Conservation (phyloP, 2,797 vertebrate species). For the Pipistrellus kuhlii region DNA sequence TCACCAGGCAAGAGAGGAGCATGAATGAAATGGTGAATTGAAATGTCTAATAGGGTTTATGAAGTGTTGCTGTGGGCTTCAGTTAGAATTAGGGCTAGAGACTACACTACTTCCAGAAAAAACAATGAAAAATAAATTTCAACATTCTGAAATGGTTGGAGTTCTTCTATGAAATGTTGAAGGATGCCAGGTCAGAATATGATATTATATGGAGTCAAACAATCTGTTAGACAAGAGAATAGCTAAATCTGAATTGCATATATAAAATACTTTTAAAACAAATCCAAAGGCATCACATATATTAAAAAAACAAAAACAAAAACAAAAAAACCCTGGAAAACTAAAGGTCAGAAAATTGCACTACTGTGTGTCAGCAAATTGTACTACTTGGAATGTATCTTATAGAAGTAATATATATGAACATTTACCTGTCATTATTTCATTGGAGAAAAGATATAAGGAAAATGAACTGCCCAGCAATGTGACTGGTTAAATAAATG, state of each 20-base stretch:
- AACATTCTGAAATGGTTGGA: constrained; percentile 1
- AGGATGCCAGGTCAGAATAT: neutral
- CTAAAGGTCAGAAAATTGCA: neutral
- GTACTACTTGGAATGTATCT: constrained; percentile 5
- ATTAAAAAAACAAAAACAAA: no score
- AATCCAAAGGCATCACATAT: neutral
- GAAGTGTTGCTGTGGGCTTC: neutral
- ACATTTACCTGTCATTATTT: neutral
- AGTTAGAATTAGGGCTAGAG: neutral
- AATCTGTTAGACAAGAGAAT: neutral
- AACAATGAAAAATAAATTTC: neutral
- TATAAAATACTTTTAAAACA: constrained; percentile 16
- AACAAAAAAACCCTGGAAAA: no score
- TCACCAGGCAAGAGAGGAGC: neutral
- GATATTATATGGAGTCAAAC: neutral
- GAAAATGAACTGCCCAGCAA: neutral
- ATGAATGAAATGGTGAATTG: neutral
- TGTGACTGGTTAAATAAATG: neutral
- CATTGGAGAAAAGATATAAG: neutral
- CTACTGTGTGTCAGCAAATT: neutral
- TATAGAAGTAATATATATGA: neutral
- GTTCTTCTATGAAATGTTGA: constrained; percentile 42
- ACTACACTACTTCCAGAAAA: neutral
- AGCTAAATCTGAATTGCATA: neutral
- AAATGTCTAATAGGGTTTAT: neutral